Percentiles rank a stretch among this genome's conserved stretches.
phyloP scores from a whole-genome alignment of 1,140 invertebrate genomes.

The Hydropsyche tenuis region DNA sequence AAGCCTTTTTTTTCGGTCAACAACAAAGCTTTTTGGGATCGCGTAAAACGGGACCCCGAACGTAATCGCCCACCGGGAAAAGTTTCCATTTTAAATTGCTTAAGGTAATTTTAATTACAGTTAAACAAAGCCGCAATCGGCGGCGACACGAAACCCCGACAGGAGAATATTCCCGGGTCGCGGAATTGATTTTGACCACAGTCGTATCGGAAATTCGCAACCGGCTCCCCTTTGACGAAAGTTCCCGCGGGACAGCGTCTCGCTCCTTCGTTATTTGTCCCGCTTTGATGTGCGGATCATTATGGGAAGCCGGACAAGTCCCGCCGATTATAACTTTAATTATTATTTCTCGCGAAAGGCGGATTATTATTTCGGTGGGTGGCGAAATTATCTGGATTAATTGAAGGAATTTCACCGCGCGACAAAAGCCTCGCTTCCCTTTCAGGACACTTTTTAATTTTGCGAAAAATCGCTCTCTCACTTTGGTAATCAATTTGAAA shows the following conservation, averaged over 20 bases:
- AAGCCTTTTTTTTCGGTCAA: slow-evolving; percentile 20
- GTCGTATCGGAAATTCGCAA: slow-evolving; percentile 8
- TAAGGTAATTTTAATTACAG: slow-evolving; percentile 37
- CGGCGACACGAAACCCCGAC: background rate
- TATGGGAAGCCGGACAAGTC: slow-evolving; percentile 10
- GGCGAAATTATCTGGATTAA: slow-evolving; percentile 13
- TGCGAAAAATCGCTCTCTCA: background rate
- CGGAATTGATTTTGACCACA: slow-evolving; percentile 12
- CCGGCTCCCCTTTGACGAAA: background rate
- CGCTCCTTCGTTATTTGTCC: background rate
- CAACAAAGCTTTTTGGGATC: background rate
- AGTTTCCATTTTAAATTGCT: slow-evolving; percentile 23
- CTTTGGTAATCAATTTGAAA: slow-evolving; percentile 5
- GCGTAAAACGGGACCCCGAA: slow-evolving; percentile 1
- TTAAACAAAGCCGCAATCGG: slow-evolving; percentile 19
- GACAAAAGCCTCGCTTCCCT: background rate
- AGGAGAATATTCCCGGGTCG: background rate
- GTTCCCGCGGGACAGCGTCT: no score
- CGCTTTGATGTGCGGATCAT: slow-evolving; percentile 14
- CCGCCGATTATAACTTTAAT: slow-evolving; percentile 21
- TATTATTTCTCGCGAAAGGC: slow-evolving; percentile 19
- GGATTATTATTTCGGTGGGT: slow-evolving; percentile 19
- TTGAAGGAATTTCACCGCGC: background rate
- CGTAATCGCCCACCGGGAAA: slow-evolving; percentile 18
- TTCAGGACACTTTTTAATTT: slow-evolving; percentile 25